These are phyloP conservation scores for Phrixothrix hirtus DNA, from an alignment of 2,888 invertebrate species.

Conservation along the genomic window DNA sequence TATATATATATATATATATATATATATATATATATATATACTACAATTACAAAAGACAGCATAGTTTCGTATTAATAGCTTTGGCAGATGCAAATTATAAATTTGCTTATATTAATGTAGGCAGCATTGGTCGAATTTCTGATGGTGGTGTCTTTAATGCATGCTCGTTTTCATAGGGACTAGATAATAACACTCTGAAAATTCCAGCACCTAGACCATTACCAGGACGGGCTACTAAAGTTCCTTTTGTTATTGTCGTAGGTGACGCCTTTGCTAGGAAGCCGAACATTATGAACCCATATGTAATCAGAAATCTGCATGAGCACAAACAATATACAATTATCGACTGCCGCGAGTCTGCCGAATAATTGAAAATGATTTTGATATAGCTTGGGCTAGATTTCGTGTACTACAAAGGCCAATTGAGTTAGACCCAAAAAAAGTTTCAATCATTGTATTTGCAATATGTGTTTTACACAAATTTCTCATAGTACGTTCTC, in stretches of 20 bases:
- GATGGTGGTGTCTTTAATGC: background rate
- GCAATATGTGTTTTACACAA: conserved; percentile 12
- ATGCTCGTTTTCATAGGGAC: background rate
- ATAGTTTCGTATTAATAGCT: background rate
- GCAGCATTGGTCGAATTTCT: background rate
- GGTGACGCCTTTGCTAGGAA: conserved; percentile 3
- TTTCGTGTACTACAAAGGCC: no score
- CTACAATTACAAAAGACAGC: conserved; percentile 1
- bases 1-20: no score
- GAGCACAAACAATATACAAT: conserved; percentile 1
- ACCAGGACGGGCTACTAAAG: background rate
- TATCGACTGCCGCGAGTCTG: background rate
- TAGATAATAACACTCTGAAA: no score
- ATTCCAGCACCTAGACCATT: background rate
- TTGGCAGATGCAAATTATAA: no score
- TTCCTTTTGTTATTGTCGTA: conserved; percentile 1
- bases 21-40: no score
- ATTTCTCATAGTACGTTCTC: conserved; percentile 11
- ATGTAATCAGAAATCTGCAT: background rate
- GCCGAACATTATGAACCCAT: background rate
- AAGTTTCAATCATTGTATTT: conserved; percentile 17
- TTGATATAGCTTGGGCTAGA: no score
- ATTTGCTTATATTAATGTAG: no score
- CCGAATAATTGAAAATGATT: no score
- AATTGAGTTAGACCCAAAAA: no score